These are phyloP conservation scores for Hemibagrus guttatus DNA, from an alignment of 2,797 vertebrate species.

Conservation along the genomic window DNA sequence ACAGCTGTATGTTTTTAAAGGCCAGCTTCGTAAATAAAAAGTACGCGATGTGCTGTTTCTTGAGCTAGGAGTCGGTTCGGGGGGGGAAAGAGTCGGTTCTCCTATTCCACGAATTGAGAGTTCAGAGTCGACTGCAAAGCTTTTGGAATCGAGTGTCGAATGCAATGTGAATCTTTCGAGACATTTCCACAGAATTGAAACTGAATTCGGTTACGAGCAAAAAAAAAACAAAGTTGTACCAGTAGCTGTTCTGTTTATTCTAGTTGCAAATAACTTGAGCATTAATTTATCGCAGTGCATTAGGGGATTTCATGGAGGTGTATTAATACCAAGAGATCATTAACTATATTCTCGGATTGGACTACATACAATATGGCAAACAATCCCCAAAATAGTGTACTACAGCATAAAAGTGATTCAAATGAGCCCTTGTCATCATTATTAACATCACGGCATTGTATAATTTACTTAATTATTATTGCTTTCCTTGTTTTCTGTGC, in stretches of 20 bases:
- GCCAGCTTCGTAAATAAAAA: constrained; percentile 22
- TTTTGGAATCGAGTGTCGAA: background rate
- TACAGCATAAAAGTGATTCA: background rate
- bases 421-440: background rate
- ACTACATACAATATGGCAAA: background rate
- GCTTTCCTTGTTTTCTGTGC: too few relatives aligned
- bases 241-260: too few relatives aligned
- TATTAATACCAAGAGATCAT: background rate
- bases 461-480: background rate
- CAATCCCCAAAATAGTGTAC: background rate
- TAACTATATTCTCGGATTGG: background rate
- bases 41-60: constrained; percentile 24
- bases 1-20: background rate
- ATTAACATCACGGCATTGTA: background rate
- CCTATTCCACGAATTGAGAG: background rate
- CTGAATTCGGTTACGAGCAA: too few relatives aligned
- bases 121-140: background rate
- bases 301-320: background rate
- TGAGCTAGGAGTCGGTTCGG: background rate
- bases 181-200: background rate
- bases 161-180: background rate
- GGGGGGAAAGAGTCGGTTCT: background rate
- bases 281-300: background rate
- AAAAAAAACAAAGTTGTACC: too few relatives aligned
- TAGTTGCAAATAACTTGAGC: too few relatives aligned